A percentile compares a stretch with the other conserved stretches of the same genome.
These are phyloP conservation scores for Lemur catta DNA, from an alignment of 2,797 vertebrate species.

Conservation along the genomic window DNA sequence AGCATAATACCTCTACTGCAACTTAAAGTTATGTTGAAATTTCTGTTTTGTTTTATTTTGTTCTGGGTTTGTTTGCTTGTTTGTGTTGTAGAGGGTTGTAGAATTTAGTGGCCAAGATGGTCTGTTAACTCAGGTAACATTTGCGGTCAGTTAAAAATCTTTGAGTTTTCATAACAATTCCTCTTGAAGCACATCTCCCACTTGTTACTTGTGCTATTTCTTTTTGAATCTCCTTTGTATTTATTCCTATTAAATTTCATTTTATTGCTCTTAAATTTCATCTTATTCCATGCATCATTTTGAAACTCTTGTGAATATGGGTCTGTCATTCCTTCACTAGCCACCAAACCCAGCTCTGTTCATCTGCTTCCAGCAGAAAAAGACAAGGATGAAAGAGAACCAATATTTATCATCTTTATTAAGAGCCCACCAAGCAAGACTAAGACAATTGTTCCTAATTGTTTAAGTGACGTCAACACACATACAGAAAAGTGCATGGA, in stretches of 20 bases:
- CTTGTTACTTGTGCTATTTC: fast-evolving
- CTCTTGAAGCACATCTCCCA: neutral
- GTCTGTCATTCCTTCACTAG: neutral
- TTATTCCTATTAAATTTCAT: neutral
- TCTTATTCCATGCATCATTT: neutral
- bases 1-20: neutral
- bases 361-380: neutral
- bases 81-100: neutral
- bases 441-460: neutral
- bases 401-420: neutral
- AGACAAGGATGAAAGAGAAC: neutral
- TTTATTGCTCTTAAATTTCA: neutral
- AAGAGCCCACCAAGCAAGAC: neutral
- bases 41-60: neutral
- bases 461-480: conserved; percentile 1
- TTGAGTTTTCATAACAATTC: neutral
- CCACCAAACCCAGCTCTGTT: neutral
- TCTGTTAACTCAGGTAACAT: neutral
- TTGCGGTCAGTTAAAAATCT: neutral
- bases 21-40: neutral
- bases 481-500: neutral
- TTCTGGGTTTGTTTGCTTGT: neutral
- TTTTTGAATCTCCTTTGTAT: neutral
- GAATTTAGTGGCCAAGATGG: neutral
- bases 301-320: neutral